Conservation (phyloP, 2,113 vertebrate genomes). For the Callaeas wilsoni region DNA sequence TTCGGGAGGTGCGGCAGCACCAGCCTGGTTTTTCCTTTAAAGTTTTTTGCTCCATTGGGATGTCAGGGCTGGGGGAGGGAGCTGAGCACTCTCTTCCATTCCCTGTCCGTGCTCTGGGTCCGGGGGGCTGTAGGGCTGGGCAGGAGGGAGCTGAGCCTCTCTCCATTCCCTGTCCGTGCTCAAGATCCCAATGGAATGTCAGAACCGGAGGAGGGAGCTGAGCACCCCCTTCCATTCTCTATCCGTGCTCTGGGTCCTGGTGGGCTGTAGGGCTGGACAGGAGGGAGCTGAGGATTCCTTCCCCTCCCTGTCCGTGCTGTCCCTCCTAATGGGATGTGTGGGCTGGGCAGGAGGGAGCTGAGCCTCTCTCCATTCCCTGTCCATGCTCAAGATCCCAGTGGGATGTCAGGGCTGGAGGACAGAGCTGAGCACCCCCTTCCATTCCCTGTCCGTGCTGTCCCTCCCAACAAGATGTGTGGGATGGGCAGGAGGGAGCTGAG, state of each 20-base stretch:
- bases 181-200: no score
- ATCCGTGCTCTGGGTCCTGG: background rate
- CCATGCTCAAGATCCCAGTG: background rate
- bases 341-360: background rate
- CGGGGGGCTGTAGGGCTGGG: no score
- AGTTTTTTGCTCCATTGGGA: background rate
- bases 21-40: rapidly evolving
- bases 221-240: background rate
- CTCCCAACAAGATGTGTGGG: no score
- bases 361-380: rapidly evolving
- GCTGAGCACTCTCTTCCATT: background rate
- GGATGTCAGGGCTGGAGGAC: background rate
- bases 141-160: background rate
- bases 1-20: background rate
- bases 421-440: rapidly evolving
- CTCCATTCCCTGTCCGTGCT: background rate
- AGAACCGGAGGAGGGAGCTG: background rate
- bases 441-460: rapidly evolving
- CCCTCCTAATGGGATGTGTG: no score
- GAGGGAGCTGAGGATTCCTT: background rate
- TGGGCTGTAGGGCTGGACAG: background rate
- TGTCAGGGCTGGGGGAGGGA: background rate
- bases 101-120: rapidly evolving
- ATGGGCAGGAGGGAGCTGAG: background rate
- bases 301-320: background rate